Evolutionary conservation across 2,113 vertebrate genomes (phyloP).

Genomic region (Gallinago paraguaiae): DNA sequence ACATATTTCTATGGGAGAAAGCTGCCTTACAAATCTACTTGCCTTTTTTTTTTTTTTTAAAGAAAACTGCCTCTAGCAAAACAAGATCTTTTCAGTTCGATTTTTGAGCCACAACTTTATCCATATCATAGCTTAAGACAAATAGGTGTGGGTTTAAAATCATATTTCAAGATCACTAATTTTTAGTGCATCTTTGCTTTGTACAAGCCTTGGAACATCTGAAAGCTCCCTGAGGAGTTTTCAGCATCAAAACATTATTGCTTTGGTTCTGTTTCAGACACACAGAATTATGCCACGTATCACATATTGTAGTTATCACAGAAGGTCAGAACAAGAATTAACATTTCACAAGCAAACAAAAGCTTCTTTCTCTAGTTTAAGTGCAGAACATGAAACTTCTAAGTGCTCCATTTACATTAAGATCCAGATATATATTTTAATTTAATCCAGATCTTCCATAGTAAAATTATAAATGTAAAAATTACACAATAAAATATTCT

Average conservation of each 20-base stretch:
- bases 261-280: constrained; percentile 83
- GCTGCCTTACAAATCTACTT: constrained; percentile 72
- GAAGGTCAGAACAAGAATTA: constrained; percentile 73
- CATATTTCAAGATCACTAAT: constrained; percentile 56
- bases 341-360: constrained; percentile 73
- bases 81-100: constrained; percentile 42
- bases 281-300: constrained; percentile 65
- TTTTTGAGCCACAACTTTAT: constrained; percentile 62
- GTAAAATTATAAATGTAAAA: constrained; percentile 77
- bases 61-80: constrained; percentile 47
- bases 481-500: constrained; percentile 73
- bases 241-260: constrained; percentile 78
- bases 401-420: constrained; percentile 80
- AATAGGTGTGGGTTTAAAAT: constrained; percentile 71
- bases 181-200: constrained; percentile 71
- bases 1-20: constrained; percentile 66
- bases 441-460: constrained; percentile 73
- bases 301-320: constrained; percentile 67
- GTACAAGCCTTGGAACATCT: constrained; percentile 71
- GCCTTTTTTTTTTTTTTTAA: neutral
- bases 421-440: constrained; percentile 73
- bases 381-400: constrained; percentile 78
- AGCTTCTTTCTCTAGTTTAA: constrained; percentile 72
- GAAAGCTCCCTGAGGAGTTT: constrained; percentile 70
- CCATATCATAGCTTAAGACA: constrained; percentile 75